Evolutionary conservation across 92 coral and sea anemone genomes (phyloP), one percentile per base, ranked within the genome.

Genomic region (Ricordea florida): DNA sequence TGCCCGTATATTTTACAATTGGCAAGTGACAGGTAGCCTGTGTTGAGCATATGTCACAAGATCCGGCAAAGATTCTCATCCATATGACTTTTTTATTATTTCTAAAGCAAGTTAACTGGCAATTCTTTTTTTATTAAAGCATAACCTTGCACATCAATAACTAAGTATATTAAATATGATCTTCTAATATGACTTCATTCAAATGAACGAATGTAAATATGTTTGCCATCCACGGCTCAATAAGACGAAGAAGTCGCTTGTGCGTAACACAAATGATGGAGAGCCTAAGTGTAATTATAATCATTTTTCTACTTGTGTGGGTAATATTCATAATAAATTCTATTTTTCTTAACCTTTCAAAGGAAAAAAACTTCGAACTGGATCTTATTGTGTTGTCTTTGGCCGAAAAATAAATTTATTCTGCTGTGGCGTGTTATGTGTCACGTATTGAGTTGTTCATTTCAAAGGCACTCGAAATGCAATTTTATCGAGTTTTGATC

Each of bases 391-490:
- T 16, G 44, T 17, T 4, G 44, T 34, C 26, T 16, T 18, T 16
- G 34, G 65, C 45, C 65, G n/a, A 6, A 16, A 27, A 27, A n/a
- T 6, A 6, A 2, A 5, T 28, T n/a, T 56, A 1, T 13, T 15
- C 22, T 56, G 17, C 18, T 29, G 18, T 3, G 15, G 42, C 20
- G 62, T 27, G 62, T 56, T 56, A 41, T 28, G 62, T 56, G 29
- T n/a, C 40, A n/a, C n/a, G 51, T 20, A 16, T 29, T 11, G 42
- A 35, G 51, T 73, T 73, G 69, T 59, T 26, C 69, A 34, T 40
- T 73, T 73, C 71, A 73, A 60, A 59, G 60, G 72, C 18, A 53
- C 29, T 59, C 32, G 61, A 74, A 74, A 40, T 38, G 38, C 28
- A 44, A 43, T 74, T 74, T 60, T 61, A 24, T 61, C 31, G 61